Percentiles rank a stretch among this genome's conserved stretches.
Conservation (phyloP, 2,797 vertebrate species). For the Botia almorhae region DNA sequence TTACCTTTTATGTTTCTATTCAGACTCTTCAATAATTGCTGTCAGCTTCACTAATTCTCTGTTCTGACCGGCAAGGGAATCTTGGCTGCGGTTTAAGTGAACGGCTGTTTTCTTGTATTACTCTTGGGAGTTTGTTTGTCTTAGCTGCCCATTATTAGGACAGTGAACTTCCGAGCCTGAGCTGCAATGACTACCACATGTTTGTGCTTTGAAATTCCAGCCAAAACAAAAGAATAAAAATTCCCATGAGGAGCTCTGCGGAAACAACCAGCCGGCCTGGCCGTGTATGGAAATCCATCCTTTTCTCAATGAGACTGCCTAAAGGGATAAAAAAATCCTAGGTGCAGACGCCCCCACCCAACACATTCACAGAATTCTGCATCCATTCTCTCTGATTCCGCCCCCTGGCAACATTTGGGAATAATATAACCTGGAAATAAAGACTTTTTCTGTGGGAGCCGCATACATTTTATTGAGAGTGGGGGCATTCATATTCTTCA, state of each 20-base stretch:
- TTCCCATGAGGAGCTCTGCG: conserved; percentile 42
- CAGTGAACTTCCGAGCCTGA: conserved; percentile 69
- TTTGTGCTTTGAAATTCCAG: conserved; percentile 57
- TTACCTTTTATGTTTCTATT: conserved; percentile 21
- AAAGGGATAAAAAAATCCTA: conserved; percentile 8
- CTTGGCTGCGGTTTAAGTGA: conserved; percentile 37
- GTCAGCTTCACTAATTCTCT: conserved; percentile 24
- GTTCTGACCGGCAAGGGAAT: conserved; percentile 17
- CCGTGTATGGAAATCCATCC: conserved; percentile 46
- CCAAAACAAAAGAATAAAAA: conserved; percentile 47
- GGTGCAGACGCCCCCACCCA: neutral
- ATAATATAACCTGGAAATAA: conserved; percentile 64
- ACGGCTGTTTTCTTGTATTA: conserved; percentile 63
- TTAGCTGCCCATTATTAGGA: conserved; percentile 66
- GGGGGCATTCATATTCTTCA: too few relatives aligned
- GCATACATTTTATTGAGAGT: conserved; percentile 60
- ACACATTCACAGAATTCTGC: neutral
- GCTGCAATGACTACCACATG: conserved; percentile 68
- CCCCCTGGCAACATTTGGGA: conserved; percentile 49
- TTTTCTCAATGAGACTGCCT: conserved; percentile 20
- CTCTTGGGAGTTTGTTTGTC: conserved; percentile 69
- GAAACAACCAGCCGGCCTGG: conserved; percentile 40
- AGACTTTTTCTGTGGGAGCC: conserved; percentile 71
- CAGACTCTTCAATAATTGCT: conserved; percentile 13
- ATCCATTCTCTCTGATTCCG: conserved; percentile 24